Percentiles rank a stretch among this genome's conserved stretches.
These are phyloP conservation scores for Coturnix japonica DNA, from an alignment of 2,113 vertebrate genomes.

Conservation along the genomic window DNA sequence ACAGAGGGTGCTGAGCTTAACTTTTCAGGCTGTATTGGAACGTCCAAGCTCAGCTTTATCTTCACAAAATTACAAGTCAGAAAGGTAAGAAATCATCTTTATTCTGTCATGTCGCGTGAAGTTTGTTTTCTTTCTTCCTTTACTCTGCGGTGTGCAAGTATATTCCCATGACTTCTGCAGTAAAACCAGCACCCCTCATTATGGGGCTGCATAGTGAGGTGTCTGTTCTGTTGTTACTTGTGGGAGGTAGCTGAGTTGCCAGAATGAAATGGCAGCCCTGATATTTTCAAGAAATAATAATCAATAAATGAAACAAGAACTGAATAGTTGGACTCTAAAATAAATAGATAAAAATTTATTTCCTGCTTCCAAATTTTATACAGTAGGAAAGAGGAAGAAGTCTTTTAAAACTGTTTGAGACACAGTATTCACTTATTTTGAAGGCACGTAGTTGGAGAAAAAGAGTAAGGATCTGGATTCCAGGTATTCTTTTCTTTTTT, in stretches of 20 bases:
- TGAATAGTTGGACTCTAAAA: not conserved
- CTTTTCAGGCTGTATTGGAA: not conserved
- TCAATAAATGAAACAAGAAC: not conserved
- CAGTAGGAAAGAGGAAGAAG: not conserved
- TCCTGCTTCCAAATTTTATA: not conserved
- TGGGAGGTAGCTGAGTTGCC: not conserved
- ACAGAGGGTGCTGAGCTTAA: not conserved
- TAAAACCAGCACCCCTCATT: not conserved
- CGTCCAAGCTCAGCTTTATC: conserved; percentile 40
- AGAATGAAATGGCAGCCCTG: not conserved
- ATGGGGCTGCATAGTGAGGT: not conserved
- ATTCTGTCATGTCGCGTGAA: conserved; percentile 1
- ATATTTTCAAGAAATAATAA: conserved; percentile 31
- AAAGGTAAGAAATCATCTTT: conserved; percentile 6
- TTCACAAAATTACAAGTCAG: conserved; percentile 42
- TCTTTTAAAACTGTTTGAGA: not conserved
- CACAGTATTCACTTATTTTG: not conserved
- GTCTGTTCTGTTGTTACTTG: not conserved
- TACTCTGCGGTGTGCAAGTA: not conserved
- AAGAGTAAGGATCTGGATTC: not conserved
- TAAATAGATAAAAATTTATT: not conserved
- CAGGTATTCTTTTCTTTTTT: not conserved
- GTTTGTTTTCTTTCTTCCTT: not conserved
- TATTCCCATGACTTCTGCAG: not conserved
- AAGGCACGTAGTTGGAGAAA: not conserved